Conservation (phyloP, 2,888 invertebrate species). For the Pyrocoelia pectoralis region DNA sequence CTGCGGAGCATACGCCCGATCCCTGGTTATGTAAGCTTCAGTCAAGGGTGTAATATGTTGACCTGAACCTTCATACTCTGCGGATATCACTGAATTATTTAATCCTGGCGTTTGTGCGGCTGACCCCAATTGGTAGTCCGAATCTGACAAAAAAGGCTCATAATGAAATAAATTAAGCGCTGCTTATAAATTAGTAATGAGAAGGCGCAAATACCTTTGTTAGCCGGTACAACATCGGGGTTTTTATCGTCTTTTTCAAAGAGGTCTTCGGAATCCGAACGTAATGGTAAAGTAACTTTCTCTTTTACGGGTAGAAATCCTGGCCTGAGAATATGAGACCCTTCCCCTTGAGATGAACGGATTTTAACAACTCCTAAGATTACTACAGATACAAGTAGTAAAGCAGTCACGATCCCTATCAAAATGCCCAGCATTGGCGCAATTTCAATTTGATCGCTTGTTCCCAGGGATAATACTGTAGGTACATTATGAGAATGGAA, state of each 20-base stretch:
- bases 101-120: constrained; percentile 72
- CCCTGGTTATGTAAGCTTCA: constrained; percentile 58
- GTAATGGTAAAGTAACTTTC: constrained; percentile 72
- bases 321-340: constrained; percentile 65
- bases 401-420: constrained; percentile 73
- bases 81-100: constrained; percentile 56
- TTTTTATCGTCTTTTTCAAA: constrained; percentile 85
- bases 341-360: constrained; percentile 65
- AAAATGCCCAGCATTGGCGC: constrained; percentile 70
- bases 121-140: constrained; percentile 77
- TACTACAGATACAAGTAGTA: constrained; percentile 71
- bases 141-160: constrained; percentile 61
- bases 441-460: constrained; percentile 63
- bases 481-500: constrained; percentile 12
- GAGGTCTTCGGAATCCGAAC: constrained; percentile 72
- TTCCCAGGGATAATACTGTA: constrained; percentile 60
- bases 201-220: constrained; percentile 76
- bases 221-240: constrained; percentile 87
- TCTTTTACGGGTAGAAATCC: constrained; percentile 69
- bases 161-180: background rate
- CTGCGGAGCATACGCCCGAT: constrained; percentile 55
- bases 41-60: constrained; percentile 54
- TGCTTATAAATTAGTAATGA: constrained; percentile 6
- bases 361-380: constrained; percentile 70
- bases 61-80: constrained; percentile 52